Base-by-base conservation (phyloP, 2,113 vertebrate genomes). In the Caranx melampygus region DNA sequence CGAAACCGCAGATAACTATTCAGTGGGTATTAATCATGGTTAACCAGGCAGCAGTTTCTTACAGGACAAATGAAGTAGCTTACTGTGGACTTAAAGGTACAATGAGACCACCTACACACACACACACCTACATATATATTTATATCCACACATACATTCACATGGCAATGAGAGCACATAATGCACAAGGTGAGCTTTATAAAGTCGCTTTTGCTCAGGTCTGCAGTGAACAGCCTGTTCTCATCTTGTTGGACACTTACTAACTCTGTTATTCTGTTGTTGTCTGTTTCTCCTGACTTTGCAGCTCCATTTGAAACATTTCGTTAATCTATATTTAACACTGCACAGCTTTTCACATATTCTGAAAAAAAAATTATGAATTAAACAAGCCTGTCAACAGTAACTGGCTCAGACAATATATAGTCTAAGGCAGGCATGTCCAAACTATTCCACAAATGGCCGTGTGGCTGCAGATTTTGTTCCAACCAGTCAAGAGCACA, bases 11-110 rank as follows among this genome's bases (percentile, higher is more conserved):
- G 81, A 90, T 88, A 91, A 88, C 88, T 84, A 86, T 81, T 79
- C 55, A 67, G 54, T n/a, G 73, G 73, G 79, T 83, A 92, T 93
- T 92, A 91, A 93, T 94, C 90, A 92, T 66, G 65, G 81, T 79
- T 85, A 86, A 89, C 79, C 86, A 88, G 85, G 74, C 81, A 72
- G 81, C 64, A 54, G 33, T 60, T 82, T 82, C 65, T 81, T 71
- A 62, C 68, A 72, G 71, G 57, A 78, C 78, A 82, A 85, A 91
- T 87, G 42, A 89, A 91, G 78, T 69, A 47, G 85, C 87, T 86
- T 64, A 82, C 44, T 66, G 15, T 75, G 45, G 31, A 78, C 68
- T 79, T 66, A 35, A 6, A 79, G 45, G 26, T 67, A 83, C 78
- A 88, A 89, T 81, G 44, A 81, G 58, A 70, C 51, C 77, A 75